Percentiles rank a stretch among this genome's conserved stretches.
Evolutionary conservation across 2,113 vertebrate genomes (phyloP).

Genomic region (Tenebrosternarchus preto): DNA sequence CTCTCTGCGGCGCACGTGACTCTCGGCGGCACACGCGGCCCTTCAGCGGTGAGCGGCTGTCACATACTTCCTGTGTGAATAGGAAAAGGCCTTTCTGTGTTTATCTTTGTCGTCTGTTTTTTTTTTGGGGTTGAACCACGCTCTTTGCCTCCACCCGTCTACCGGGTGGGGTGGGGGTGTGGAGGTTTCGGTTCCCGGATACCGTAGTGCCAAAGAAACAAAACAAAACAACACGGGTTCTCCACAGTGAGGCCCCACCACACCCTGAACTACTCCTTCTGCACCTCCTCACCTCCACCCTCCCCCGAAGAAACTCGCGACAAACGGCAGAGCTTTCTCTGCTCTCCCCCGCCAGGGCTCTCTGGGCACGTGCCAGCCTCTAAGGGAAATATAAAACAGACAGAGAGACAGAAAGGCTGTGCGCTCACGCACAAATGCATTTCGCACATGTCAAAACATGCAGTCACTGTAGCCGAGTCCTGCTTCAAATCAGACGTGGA

Average conservation of each 20-base stretch:
- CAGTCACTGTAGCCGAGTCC: slow-evolving; percentile 17
- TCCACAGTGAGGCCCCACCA: slow-evolving; percentile 36
- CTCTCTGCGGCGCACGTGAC: slow-evolving; percentile 15
- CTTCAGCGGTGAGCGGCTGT: slow-evolving; percentile 29
- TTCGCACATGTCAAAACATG: slow-evolving; percentile 36
- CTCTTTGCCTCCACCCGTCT: slow-evolving; percentile 40
- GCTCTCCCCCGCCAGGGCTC: neutral
- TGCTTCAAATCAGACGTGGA: neutral
- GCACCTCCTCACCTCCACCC: neutral
- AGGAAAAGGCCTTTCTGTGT: slow-evolving; percentile 10
- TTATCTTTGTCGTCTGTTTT: slow-evolving; percentile 10
- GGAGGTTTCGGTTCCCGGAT: slow-evolving; percentile 16
- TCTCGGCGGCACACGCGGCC: too few relatives aligned
- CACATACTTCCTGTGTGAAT: neutral
- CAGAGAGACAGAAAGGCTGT: slow-evolving; percentile 8
- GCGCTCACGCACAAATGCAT: slow-evolving; percentile 16
- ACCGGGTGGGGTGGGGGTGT: slow-evolving; percentile 4
- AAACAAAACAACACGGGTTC: neutral
- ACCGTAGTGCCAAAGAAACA: slow-evolving; percentile 3
- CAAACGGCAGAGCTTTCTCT: slow-evolving; percentile 56
- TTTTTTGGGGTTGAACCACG: slow-evolving; percentile 24
- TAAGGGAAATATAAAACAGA: slow-evolving; percentile 38
- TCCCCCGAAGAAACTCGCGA: slow-evolving; percentile 34
- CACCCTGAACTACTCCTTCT: neutral
- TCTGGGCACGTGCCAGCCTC: slow-evolving; percentile 56